Evolutionary conservation across 2,888 invertebrate species (phyloP).

Genomic region (Tinea trinotella): DNA sequence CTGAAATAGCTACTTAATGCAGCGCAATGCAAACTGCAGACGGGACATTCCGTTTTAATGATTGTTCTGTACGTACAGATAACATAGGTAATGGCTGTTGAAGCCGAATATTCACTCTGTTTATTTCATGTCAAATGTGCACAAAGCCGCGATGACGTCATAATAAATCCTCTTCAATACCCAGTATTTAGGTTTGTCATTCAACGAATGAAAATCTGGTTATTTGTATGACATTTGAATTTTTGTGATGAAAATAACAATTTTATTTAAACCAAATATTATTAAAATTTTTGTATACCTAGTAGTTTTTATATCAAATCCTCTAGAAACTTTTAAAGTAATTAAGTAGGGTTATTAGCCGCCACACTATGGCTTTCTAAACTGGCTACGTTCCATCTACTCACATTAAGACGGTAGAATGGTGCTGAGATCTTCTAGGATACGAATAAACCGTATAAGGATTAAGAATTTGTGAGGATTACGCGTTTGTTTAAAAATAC

Average conservation of each 20-base stretch:
- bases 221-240: neutral
- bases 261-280: neutral
- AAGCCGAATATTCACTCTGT: neutral
- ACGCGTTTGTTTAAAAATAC: slow-evolving; percentile 55
- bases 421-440: slow-evolving; percentile 28
- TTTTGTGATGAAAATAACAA: too few relatives aligned
- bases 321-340: slow-evolving; percentile 7
- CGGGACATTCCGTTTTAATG: slow-evolving; percentile 1
- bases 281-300: neutral
- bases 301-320: slow-evolving; percentile 13
- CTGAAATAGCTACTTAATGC: slow-evolving; percentile 14
- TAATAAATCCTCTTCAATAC: neutral
- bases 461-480: slow-evolving; percentile 60
- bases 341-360: slow-evolving; percentile 17
- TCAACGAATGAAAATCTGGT: neutral
- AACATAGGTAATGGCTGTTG: slow-evolving; percentile 3
- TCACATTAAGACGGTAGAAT: slow-evolving; percentile 39
- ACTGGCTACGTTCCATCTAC: slow-evolving; percentile 14
- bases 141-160: slow-evolving; percentile 7
- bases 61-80: slow-evolving; percentile 6
- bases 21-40: slow-evolving; percentile 1
- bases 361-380: slow-evolving; percentile 17
- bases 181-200: neutral
- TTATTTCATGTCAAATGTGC: neutral
- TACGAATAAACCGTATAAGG: slow-evolving; percentile 42